phyloP scores from a whole-genome alignment of 2,113 vertebrate genomes.

The Donacobius atricapilla region DNA sequence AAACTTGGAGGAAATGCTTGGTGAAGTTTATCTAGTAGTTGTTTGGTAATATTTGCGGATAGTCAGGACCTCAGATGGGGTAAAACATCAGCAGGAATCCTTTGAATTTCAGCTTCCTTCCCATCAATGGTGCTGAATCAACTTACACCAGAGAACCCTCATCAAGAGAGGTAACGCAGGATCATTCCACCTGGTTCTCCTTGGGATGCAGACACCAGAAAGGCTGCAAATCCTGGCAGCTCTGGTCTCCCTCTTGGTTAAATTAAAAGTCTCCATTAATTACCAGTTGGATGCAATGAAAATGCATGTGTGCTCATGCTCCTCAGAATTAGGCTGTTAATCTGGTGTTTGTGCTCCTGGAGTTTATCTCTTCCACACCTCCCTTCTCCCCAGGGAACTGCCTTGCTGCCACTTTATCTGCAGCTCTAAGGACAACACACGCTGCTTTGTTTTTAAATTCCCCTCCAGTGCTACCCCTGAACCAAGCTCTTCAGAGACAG shows the following conservation, averaged over 20 bases:
- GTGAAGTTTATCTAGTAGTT: not conserved
- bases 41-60: not conserved
- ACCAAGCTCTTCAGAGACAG: not conserved
- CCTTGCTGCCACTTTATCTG: conserved; percentile 9
- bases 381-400: not conserved
- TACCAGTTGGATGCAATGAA: not conserved
- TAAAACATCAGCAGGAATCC: not conserved
- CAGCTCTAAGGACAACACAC: not conserved
- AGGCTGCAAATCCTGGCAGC: not conserved
- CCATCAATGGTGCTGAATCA: not conserved
- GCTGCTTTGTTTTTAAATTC: not conserved
- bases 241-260: not conserved
- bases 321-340: not conserved
- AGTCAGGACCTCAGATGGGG: not conserved
- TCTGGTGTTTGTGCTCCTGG: not conserved
- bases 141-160: not conserved
- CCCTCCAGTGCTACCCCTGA: not conserved
- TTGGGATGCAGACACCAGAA: not conserved
- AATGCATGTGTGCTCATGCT: not conserved
- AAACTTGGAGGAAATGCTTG: not conserved
- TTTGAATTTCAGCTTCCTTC: not conserved
- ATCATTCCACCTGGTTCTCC: not conserved
- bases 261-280: not conserved
- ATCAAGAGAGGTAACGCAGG: not conserved
- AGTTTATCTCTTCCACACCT: not conserved